A percentile compares a stretch with the other conserved stretches of the same genome.
Conservation (phyloP, 2,888 invertebrate species). For the Sabatieria punctata region DNA sequence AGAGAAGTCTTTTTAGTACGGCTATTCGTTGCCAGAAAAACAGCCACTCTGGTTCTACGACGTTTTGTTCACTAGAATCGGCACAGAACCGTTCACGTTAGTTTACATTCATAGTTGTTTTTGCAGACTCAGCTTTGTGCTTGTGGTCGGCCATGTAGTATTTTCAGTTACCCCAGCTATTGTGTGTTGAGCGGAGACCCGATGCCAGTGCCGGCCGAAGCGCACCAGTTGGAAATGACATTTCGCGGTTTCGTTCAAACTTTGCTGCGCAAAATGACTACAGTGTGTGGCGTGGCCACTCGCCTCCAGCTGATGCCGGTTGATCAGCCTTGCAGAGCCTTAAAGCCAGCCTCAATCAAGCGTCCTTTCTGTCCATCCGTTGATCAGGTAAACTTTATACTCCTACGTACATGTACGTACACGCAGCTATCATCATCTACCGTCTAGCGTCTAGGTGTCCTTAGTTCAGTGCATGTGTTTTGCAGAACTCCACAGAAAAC, state of each 20-base stretch:
- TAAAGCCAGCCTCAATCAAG: too few species aligned
- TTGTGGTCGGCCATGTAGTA: neutral
- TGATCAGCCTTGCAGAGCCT: too few species aligned
- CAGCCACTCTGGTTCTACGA: neutral
- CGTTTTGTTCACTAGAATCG: neutral
- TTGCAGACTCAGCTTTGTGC: too few species aligned
- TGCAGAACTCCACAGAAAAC: too few species aligned
- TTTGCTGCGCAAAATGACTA: neutral
- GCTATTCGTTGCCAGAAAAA: neutral
- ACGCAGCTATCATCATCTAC: too few species aligned
- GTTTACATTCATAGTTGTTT: too few species aligned
- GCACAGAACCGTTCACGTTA: neutral
- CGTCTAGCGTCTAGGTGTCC: too few species aligned
- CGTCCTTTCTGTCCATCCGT: too few species aligned
- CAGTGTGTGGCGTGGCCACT: neutral
- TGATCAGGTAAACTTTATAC: too few species aligned
- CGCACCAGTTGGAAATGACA: neutral
- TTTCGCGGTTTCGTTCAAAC: neutral
- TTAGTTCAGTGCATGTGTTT: too few species aligned
- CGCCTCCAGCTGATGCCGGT: neutral
- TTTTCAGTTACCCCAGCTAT: neutral
- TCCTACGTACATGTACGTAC: too few species aligned
- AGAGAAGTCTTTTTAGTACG: neutral
- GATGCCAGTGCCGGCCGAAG: neutral
- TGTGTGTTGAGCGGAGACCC: neutral